These are phyloP conservation scores for Nudaria mundana DNA, from an alignment of 2,888 invertebrate genomes.

Conservation along the genomic window DNA sequence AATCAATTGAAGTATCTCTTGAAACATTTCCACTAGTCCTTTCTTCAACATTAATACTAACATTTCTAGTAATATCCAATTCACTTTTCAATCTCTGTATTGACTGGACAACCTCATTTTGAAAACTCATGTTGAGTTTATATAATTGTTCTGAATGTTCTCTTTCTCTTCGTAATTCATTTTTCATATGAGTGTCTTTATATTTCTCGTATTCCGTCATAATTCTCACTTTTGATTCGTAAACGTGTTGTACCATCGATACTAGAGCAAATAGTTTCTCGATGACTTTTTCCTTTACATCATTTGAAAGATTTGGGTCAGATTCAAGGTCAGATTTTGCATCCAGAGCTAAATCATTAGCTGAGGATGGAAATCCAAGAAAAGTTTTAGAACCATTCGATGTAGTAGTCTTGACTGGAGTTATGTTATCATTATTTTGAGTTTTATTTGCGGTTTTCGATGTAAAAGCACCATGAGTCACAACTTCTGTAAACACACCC, in stretches of 20 bases:
- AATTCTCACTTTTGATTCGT: constrained; percentile 71
- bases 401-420: constrained; percentile 38
- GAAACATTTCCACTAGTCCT: constrained; percentile 27
- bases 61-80: constrained; percentile 61
- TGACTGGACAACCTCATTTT: constrained; percentile 69
- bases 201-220: constrained; percentile 72
- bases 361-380: constrained; percentile 72
- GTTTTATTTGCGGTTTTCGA: constrained; percentile 49
- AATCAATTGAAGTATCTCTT: constrained; percentile 55
- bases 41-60: constrained; percentile 45
- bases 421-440: constrained; percentile 43
- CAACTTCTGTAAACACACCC: constrained; percentile 72
- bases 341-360: constrained; percentile 70
- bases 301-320: constrained; percentile 64
- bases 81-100: constrained; percentile 70
- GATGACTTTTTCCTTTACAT: constrained; percentile 71
- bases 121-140: constrained; percentile 73
- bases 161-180: constrained; percentile 64
- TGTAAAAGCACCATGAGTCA: constrained; percentile 70
- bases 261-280: constrained; percentile 66
- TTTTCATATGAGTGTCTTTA: constrained; percentile 67
- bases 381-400: constrained; percentile 56
- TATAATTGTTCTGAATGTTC: constrained; percentile 73
- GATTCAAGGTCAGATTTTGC: constrained; percentile 75
- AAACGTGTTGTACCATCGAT: constrained; percentile 72